phyloP scores from a whole-genome alignment of 2,888 invertebrate species.

The Cerastoderma edule region DNA sequence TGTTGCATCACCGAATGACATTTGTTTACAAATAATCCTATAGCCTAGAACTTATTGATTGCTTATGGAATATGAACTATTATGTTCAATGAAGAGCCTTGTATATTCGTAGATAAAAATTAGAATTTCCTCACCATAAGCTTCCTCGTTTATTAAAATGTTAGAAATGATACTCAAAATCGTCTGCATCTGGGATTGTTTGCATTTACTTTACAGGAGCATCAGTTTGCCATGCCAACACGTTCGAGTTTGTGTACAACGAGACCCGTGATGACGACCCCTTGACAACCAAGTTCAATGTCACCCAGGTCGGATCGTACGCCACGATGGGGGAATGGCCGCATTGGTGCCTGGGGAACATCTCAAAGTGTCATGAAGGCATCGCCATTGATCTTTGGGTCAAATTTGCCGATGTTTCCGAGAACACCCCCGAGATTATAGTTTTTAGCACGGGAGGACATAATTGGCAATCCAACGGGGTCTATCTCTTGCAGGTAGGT shows the following conservation, averaged over 20 bases:
- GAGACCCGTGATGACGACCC: conserved; percentile 48
- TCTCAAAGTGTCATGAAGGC: conserved; percentile 73
- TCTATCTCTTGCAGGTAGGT: conserved; percentile 68
- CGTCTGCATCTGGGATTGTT: not conserved
- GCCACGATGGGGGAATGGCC: conserved; percentile 73
- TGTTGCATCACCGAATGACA: too few relatives aligned
- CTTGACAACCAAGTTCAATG: conserved; percentile 1
- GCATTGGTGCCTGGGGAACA: conserved; percentile 81
- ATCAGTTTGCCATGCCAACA: conserved; percentile 8
- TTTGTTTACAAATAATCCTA: too few relatives aligned
- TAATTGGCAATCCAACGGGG: conserved; percentile 74
- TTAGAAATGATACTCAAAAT: too few relatives aligned
- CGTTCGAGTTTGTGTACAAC: conserved; percentile 63
- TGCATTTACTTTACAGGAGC: not conserved
- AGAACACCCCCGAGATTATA: conserved; percentile 58
- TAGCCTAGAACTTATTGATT: too few relatives aligned
- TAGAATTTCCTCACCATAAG: too few relatives aligned
- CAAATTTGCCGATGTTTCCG: conserved; percentile 59
- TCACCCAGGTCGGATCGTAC: conserved; percentile 62
- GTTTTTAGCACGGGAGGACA: conserved; percentile 78
- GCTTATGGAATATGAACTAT: too few relatives aligned
- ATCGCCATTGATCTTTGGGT: conserved; percentile 73
- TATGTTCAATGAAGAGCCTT: too few relatives aligned
- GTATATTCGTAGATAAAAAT: too few relatives aligned
- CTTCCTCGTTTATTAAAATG: too few relatives aligned